Base-by-base conservation (phyloP, 2,888 invertebrate genomes). In the Phyto melanocephala region DNA sequence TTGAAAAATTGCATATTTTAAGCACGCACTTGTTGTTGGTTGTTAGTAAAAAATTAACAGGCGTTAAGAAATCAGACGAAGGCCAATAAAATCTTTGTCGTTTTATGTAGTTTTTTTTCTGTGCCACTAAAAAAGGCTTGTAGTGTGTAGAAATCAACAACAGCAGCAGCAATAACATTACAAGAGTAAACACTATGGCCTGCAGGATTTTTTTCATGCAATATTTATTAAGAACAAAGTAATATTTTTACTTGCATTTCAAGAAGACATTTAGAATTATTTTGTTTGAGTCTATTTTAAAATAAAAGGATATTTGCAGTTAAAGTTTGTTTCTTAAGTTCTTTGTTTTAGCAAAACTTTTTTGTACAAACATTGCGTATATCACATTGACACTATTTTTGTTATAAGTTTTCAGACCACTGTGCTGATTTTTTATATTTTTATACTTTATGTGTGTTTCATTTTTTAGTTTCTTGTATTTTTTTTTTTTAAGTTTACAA, bases 1-100 rank as follows among this genome's bases (percentile, higher is more conserved):
- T 75, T 40, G 35, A 68, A 52, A 28, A 65, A 56, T 58, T 77
- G 71, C 79, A 82, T 82, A 82, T 82, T 79, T 82, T 76, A 40
- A 82, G 33, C 82, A 82, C 82, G 82, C 82, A 82, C 82, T 82
- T 82, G 82, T 82, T 82, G 82, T 82, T 82, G 79, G 60, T 79
- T 79, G 65, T 65, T 56, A 67, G 79, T 71, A 82, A 82, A 82
- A 79, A 82, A 79, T 79, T 82, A 82, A 82, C 82, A 82, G 82
- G 82, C 82, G 82, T 82, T 82, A 82, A 82, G 82, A 82, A 82
- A 82, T 82, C 74, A 65, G 71, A 82, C 75, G 78, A 82, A 82
- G 82, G 82, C 82, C 70, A 71, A 71, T 71, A 58, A 67, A 82
- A 75, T 72, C 50, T 77, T 67, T 54, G 75, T 63, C 71, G 70